Base-by-base conservation (phyloP, 2,888 invertebrate species). In the Mythimna loreyi region DNA sequence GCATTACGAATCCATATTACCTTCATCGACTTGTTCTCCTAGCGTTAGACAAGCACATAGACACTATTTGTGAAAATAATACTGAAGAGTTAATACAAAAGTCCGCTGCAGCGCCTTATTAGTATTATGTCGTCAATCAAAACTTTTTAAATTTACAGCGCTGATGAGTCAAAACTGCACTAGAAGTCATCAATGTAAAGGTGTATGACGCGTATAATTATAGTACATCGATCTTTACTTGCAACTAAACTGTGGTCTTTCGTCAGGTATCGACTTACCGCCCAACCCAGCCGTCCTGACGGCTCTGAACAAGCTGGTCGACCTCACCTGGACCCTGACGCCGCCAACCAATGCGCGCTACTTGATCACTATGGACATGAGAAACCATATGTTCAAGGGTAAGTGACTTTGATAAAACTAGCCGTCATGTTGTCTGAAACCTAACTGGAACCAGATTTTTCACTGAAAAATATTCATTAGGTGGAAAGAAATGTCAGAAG, bases 321-420 rank as follows among this genome's bases (percentile, higher is more conserved):
- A 95, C 72, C 89, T 92, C 33, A 92, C 93, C 0, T 96, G 95
- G 96, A 75, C 89, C 11, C 86, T 93, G 23, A 90, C 92, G 1
- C 90, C 91, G 36, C 90, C 94, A 0, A 95, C 94, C 4, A 92
- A 93, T 0, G 88, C 84, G 7, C 92, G 93, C 64, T 96, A 95
- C 79, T 75, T 96, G 86, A 95, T 96, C 85, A 96, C 96, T 13
- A 85, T 96, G 87, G 96, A 96, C 70, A 94, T 96, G 94, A 91
- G 96, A 89, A 91, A 93, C 85, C 94, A 95, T 82, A 96, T 96
- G 96, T 96, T 96, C 69, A 95, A 94, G 92, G 96, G 96, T 55
- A 55, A 52, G 52, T n/a, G 8, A 45, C 40, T 11, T 9, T 36
- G 11, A 1, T 36, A 11, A 11, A 47, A 4, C 21, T 21, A 47